phyloP scores from a whole-genome alignment of 2,113 vertebrate species.

The Capreolus pygargus region DNA sequence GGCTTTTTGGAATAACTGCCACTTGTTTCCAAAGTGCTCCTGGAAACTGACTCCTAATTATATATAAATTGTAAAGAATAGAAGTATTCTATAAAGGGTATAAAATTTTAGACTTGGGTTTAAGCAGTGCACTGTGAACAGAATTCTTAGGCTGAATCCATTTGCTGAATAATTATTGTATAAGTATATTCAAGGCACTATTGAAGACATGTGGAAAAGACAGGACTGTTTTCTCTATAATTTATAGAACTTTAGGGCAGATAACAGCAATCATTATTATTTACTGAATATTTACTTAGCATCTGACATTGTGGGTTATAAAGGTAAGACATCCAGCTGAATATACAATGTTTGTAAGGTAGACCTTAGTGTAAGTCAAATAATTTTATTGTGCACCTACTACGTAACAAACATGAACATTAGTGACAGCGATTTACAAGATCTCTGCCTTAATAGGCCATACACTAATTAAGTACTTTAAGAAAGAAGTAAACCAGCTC shows the following conservation, averaged over 20 bases:
- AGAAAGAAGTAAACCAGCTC: background rate
- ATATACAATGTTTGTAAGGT: background rate
- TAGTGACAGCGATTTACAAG: background rate
- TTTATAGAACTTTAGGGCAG: background rate
- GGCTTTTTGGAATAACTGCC: conserved; percentile 3
- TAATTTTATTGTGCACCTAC: background rate
- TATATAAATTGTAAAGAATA: conserved; percentile 25
- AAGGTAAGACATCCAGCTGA: background rate
- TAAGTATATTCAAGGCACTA: background rate
- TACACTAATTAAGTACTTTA: background rate
- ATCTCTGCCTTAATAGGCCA: background rate
- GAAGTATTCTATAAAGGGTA: background rate
- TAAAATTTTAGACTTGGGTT: conserved; percentile 8
- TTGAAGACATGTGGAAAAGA: background rate
- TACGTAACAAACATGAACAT: background rate
- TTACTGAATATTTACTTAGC: background rate
- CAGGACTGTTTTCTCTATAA: background rate
- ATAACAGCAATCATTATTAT: background rate
- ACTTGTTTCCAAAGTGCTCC: conserved; percentile 49
- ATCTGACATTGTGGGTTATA: background rate
- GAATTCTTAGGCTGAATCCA: background rate
- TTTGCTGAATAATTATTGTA: background rate
- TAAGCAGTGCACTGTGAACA: background rate
- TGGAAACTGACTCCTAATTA: conserved; percentile 52
- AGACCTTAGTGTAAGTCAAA: background rate